Evolutionary conservation across 2,888 invertebrate genomes (phyloP).

Genomic region (Resseliella maxima): DNA sequence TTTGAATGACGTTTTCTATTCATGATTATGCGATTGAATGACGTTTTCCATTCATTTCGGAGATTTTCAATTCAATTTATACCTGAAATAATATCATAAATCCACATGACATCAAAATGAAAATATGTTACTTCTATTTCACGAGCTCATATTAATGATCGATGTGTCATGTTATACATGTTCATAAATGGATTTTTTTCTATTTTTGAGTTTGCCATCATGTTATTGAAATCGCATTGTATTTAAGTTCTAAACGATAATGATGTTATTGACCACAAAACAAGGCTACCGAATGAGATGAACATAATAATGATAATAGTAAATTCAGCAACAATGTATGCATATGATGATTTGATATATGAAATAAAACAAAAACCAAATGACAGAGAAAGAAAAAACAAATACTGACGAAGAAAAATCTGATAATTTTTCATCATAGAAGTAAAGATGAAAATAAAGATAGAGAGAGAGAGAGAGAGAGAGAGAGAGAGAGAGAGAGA

Average conservation of each 20-base stretch:
- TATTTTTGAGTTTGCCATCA: background rate
- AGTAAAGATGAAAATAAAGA: too few relatives aligned
- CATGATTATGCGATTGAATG: too few relatives aligned
- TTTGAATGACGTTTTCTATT: background rate
- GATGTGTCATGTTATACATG: constrained; percentile 42
- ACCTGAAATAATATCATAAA: background rate
- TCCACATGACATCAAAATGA: background rate
- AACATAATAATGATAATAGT: background rate
- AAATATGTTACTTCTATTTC: background rate
- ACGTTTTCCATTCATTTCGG: too few relatives aligned
- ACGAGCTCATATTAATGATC: background rate
- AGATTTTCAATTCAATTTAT: background rate
- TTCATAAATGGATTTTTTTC: constrained; percentile 10
- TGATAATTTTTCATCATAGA: constrained; percentile 12
- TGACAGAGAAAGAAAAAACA: background rate
- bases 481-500: too few relatives aligned
- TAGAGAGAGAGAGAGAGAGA: background rate
- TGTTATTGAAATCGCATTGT: background rate
- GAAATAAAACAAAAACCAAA: background rate
- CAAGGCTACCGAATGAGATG: background rate
- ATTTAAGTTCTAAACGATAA: background rate
- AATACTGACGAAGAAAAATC: background rate
- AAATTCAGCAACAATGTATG: background rate
- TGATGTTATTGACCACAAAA: background rate
- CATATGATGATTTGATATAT: background rate